phyloP scores from a whole-genome alignment of 2,113 vertebrate genomes.

The Polyodon spathula region DNA sequence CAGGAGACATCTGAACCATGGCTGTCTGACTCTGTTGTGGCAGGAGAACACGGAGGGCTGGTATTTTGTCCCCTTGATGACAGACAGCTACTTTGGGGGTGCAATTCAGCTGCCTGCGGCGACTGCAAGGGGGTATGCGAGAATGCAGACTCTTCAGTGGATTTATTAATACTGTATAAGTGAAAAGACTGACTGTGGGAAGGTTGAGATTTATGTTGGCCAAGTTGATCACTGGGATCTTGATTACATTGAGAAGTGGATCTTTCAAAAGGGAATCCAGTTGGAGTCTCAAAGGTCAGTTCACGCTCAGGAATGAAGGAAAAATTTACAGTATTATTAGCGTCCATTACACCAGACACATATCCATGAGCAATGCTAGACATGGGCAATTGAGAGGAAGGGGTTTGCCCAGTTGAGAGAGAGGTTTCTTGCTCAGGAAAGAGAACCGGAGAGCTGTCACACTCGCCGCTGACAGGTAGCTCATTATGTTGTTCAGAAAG shows the following conservation, averaged over 20 bases:
- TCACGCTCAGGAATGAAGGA: slow-evolving; percentile 15
- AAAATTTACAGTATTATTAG: slow-evolving; percentile 13
- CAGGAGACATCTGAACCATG: slow-evolving; percentile 10
- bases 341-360: slow-evolving; percentile 8
- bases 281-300: slow-evolving; percentile 41
- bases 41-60: slow-evolving; percentile 20
- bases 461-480: slow-evolving; percentile 33
- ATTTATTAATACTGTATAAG: background rate
- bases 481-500: slow-evolving; percentile 25
- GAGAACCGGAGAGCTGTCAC: slow-evolving; percentile 43
- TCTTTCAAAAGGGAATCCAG: slow-evolving; percentile 26
- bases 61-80: slow-evolving; percentile 9
- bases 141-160: background rate
- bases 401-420: slow-evolving; percentile 45
- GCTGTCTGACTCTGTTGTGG: slow-evolving; percentile 22
- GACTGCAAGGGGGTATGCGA: slow-evolving; percentile 9
- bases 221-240: slow-evolving; percentile 15
- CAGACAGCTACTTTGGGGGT: slow-evolving; percentile 14
- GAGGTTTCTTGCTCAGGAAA: slow-evolving; percentile 43
- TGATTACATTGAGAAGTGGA: slow-evolving; percentile 41
- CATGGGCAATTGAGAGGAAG: slow-evolving; percentile 50
- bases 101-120: slow-evolving; percentile 10
- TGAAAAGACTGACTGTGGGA: slow-evolving; percentile 26
- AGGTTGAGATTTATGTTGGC: background rate
- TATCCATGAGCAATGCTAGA: slow-evolving; percentile 40